These are phyloP conservation scores for Halictus quadricinctus DNA, from an alignment of 2,888 invertebrate genomes.

Conservation along the genomic window DNA sequence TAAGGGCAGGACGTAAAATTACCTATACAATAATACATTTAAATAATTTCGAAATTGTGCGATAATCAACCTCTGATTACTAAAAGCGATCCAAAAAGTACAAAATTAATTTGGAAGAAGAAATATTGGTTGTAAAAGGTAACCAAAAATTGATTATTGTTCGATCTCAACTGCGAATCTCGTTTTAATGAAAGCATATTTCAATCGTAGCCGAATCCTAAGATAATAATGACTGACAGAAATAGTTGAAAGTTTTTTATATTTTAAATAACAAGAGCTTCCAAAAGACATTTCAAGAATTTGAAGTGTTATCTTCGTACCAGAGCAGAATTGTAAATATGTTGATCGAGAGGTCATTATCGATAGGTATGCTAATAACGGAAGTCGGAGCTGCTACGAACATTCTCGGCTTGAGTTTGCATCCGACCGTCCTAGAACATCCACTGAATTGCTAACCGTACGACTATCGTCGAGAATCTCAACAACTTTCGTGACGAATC, in stretches of 20 bases:
- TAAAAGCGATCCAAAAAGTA: too few species aligned
- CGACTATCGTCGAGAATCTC: constrained; percentile 50
- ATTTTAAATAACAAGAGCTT: constrained; percentile 20
- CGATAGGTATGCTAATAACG: constrained; percentile 63
- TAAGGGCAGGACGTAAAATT: too few species aligned
- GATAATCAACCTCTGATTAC: too few species aligned
- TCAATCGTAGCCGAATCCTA: background rate
- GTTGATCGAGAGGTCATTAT: constrained; percentile 63
- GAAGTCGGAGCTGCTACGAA: constrained; percentile 56
- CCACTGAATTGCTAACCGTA: constrained; percentile 62
- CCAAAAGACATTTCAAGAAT: constrained; percentile 1
- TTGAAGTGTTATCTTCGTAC: constrained; percentile 20
- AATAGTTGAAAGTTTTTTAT: background rate
- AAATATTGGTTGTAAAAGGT: too few species aligned
- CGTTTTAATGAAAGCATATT: background rate
- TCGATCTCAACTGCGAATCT: too few species aligned
- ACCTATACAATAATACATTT: too few species aligned
- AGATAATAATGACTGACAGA: background rate
- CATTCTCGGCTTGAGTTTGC: constrained; percentile 62
- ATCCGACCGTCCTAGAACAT: constrained; percentile 57
- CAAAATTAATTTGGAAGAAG: too few species aligned
- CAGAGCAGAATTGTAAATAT: constrained; percentile 55
- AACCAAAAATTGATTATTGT: too few species aligned
- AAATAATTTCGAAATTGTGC: too few species aligned
- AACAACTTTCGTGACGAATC: constrained; percentile 69